These are phyloP conservation scores for Tenodera sinensis DNA, from an alignment of 2,888 invertebrate species.

Conservation along the genomic window DNA sequence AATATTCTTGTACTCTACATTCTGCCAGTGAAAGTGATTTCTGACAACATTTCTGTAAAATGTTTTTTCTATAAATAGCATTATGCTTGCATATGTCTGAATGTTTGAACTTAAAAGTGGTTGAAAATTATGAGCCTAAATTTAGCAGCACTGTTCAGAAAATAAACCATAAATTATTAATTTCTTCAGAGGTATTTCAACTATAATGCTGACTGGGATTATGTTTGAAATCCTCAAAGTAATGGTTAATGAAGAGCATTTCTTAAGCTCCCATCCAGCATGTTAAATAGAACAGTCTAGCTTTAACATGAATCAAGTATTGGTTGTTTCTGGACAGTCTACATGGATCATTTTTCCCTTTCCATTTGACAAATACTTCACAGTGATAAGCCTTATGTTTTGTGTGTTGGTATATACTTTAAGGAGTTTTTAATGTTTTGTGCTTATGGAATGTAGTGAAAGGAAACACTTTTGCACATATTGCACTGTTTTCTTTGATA, in stretches of 20 bases:
- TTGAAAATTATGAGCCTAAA: neutral
- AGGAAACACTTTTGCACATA: neutral
- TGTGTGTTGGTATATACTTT: neutral
- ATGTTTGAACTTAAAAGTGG: neutral
- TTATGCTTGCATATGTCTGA: neutral
- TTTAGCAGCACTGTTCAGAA: neutral
- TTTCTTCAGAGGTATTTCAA: too few relatives aligned
- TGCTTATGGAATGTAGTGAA: neutral
- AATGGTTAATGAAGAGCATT: too few relatives aligned
- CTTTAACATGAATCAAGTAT: too few relatives aligned
- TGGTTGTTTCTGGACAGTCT: neutral
- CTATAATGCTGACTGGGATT: too few relatives aligned
- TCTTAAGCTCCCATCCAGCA: too few relatives aligned
- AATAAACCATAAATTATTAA: neutral
- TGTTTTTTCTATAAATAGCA: too few relatives aligned
- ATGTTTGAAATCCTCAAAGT: too few relatives aligned
- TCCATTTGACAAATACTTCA: neutral
- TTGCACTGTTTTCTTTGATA: neutral
- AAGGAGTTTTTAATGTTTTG: neutral
- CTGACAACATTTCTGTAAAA: too few relatives aligned
- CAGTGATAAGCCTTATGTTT: neutral
- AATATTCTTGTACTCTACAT: too few relatives aligned
- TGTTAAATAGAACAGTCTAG: too few relatives aligned
- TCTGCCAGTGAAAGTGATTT: too few relatives aligned
- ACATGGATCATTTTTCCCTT: neutral